These are phyloP conservation scores for Strongylocentrotus purpuratus DNA, from an alignment of 35 echinoderm and acorn worm genomes.

Conservation along the genomic window DNA sequence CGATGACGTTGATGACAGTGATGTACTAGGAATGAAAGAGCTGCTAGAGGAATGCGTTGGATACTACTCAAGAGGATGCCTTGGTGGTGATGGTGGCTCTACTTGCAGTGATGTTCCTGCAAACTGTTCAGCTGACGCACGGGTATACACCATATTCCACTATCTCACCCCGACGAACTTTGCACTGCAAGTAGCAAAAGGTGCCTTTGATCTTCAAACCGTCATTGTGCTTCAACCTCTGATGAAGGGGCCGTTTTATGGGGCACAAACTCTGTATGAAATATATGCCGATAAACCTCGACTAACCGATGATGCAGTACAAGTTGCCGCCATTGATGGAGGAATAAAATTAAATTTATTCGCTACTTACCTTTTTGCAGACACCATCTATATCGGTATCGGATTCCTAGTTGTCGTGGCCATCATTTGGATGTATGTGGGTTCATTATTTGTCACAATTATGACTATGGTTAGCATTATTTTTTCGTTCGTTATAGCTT, in stretches of 20 bases:
- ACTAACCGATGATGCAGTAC: not conserved
- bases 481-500: conserved; percentile 58
- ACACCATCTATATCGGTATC: conserved; percentile 45
- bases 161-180: conserved; percentile 60
- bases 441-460: conserved; percentile 60
- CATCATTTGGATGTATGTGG: conserved; percentile 57
- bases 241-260: not conserved
- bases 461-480: conserved; percentile 50
- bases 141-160: conserved; percentile 59
- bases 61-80: not conserved
- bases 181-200: not conserved
- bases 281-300: not conserved
- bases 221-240: conserved; percentile 8
- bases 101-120: conserved; percentile 34
- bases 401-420: conserved; percentile 31
- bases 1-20: conserved; percentile 59
- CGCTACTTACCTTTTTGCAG: conserved; percentile 28
- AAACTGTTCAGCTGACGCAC: conserved; percentile 49
- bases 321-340: not conserved
- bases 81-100: not conserved
- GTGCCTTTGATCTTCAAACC: not conserved
- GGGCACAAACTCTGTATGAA: conserved; percentile 25
- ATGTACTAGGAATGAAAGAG: conserved; percentile 39
- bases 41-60: conserved; percentile 59
- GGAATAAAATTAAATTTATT: conserved; percentile 59